Conservation (phyloP, 2,113 vertebrate genomes). For the Amia ocellicauda region DNA sequence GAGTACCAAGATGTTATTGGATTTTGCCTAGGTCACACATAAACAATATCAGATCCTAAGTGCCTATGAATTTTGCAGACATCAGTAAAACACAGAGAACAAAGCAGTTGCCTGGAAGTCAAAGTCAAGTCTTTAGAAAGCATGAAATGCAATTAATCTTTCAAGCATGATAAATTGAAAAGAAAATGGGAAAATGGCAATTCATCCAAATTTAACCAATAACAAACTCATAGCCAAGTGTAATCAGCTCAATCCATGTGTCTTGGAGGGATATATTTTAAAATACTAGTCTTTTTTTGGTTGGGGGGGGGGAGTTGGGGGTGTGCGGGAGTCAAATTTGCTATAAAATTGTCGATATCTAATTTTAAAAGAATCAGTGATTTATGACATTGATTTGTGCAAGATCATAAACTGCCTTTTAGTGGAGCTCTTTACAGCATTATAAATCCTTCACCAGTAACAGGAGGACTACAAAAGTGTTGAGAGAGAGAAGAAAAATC, state of each 20-base stretch:
- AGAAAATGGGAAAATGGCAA: conserved; percentile 8
- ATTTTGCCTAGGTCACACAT: no score
- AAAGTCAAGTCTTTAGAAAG: conserved; percentile 12
- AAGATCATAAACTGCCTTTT: neutral
- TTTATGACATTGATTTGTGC: conserved; percentile 13
- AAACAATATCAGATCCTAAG: no score
- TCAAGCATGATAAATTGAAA: conserved; percentile 17
- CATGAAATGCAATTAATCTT: conserved; percentile 28
- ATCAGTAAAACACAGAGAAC: neutral
- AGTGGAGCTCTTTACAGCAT: neutral
- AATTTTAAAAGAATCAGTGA: conserved; percentile 7
- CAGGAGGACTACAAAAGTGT: neutral
- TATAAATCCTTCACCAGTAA: conserved; percentile 1
- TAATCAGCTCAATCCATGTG: neutral
- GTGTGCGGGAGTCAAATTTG: conserved; percentile 21
- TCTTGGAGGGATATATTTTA: neutral
- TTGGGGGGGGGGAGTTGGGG: no score
- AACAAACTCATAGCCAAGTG: neutral
- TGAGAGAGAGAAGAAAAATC: no score
- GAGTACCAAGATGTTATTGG: no score
- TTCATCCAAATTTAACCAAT: conserved; percentile 10
- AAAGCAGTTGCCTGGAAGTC: conserved; percentile 24
- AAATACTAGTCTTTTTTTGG: neutral
- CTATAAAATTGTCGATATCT: conserved; percentile 27
- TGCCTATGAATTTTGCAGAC: no score